Percentiles rank a stretch among this genome's conserved stretches.
Evolutionary conservation across 2,888 invertebrate species (phyloP).

Genomic region (Conomelus anceps): DNA sequence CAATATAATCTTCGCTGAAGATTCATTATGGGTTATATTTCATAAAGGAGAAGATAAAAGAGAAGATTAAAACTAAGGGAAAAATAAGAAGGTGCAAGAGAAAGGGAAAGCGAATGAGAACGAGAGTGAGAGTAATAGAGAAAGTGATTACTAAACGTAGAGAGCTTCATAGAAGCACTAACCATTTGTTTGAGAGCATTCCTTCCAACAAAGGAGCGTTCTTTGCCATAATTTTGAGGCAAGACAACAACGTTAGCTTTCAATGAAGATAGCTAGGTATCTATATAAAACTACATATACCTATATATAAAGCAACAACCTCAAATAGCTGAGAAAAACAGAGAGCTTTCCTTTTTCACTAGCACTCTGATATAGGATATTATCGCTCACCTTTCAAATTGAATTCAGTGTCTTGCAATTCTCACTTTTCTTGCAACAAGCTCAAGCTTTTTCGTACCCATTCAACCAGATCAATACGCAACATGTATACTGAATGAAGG

Average conservation of each 20-base stretch:
- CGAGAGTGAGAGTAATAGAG: background rate
- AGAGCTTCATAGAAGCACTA: background rate
- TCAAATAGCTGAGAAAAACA: background rate
- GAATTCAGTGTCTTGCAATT: background rate
- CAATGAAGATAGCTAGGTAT: background rate
- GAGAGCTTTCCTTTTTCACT: background rate
- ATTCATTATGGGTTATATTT: background rate
- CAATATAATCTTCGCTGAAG: background rate
- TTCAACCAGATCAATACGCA: too few species aligned
- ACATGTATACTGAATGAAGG: background rate
- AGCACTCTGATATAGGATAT: background rate
- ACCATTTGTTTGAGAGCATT: background rate
- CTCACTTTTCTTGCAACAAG: background rate
- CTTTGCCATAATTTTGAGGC: background rate
- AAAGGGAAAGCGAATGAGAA: background rate
- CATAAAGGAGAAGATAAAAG: background rate
- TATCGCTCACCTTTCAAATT: background rate
- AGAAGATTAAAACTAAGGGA: background rate
- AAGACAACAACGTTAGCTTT: background rate
- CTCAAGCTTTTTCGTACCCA: background rate
- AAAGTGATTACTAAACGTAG: background rate
- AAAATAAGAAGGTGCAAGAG: background rate
- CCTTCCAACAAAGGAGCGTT: background rate
- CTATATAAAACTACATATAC: too few species aligned
- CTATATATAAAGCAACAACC: background rate